Base-by-base conservation (phyloP, 2,113 vertebrate species). In the Pedetes capensis region DNA sequence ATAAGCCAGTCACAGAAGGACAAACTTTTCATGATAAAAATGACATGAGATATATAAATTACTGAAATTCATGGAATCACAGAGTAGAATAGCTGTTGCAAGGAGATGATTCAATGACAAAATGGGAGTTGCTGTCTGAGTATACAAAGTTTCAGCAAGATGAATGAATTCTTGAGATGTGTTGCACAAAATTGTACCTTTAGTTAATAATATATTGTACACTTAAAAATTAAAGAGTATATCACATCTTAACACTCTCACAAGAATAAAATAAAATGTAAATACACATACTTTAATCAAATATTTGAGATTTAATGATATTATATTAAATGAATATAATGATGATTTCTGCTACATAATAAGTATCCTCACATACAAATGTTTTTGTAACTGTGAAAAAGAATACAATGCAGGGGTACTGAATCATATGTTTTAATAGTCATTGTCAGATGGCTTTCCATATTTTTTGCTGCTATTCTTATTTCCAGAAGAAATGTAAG, bases 401-500 rank as follows among this genome's bases (percentile, higher is more conserved):
- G 72, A 87, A 88, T 84, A 32, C 8, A 91, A 74, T 23, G 49
- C 18, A 84, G 17, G 9, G 8, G 49, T 74, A 72, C 25, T 71
- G 64, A 93, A 74, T 84, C 72, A 88, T 55, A 69, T 57, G 18
- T 80, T 88, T 59, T 84, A 88, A 74, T n/a, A 79, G 29, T 88
- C 49, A 84, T 75, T 93, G 37, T 47, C 78, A 79, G 78, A 92
- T 83, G 37, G 42, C 29, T 75, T 89, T 68, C 49, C 37, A 91
- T 90, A 88, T 39, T 74, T 17, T 27, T 71, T 88, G 49, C 78
- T 88, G 68, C 64, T 92, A 81, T 94, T 95, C 37, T 49, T 95
- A 80, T 89, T 95, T 79, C 29, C 10, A 61, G 72, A 89, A 84
- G 37, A 32, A 87, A 47, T 88, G 20, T 79, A 80, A 39, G 14